Base-by-base conservation (phyloP, 2,113 vertebrate species). In the Alectura lathami region DNA sequence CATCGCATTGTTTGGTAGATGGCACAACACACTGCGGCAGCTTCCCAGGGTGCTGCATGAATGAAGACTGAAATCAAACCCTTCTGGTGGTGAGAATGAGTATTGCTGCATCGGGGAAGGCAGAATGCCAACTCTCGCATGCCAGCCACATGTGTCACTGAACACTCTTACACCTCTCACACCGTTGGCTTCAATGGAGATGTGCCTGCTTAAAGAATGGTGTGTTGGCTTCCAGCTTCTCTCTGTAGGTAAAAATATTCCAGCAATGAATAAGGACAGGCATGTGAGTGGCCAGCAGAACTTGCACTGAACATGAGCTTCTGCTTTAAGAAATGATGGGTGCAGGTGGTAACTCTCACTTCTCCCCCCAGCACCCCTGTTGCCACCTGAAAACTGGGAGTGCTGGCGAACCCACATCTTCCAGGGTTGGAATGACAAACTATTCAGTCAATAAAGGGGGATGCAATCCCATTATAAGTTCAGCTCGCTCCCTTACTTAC, bases 311-410 rank as follows among this genome's bases (percentile, higher is more conserved):
- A 66, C 0, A 0, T 0, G 4, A 84, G 7, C 50, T 62, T 48
- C 64, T 68, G 30, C 14, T 64, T 47, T 67, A 66, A 43, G 20
- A 57, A 53, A 18, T 16, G 10, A 23, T 30, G 78, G 23, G 13
- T 75, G 38, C 30, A 36, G 50, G 14, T 36, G 60, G 8, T 6
- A 56, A 32, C 17, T 57, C 21, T 60, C 59, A 60, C 16, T 36
- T n/a, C 8, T 10, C 0, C 0, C n/a, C 62, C 83, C n/a, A 54
- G 27, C 21, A 38, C 7, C 15, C 5, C 17, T n/a, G 26, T 0
- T 0, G 42, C 22, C 20, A 5, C 73, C 66, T 5, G 1, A 47
- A 34, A 67, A 62, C 13, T 3, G 5, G 30, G 17, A 73, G 6
- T 14, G 30, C 53, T 86, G 78, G 20, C 40, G 76, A 77, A 32